These are phyloP conservation scores for Tipula vernalis DNA, from an alignment of 2,888 invertebrate genomes.

Conservation along the genomic window DNA sequence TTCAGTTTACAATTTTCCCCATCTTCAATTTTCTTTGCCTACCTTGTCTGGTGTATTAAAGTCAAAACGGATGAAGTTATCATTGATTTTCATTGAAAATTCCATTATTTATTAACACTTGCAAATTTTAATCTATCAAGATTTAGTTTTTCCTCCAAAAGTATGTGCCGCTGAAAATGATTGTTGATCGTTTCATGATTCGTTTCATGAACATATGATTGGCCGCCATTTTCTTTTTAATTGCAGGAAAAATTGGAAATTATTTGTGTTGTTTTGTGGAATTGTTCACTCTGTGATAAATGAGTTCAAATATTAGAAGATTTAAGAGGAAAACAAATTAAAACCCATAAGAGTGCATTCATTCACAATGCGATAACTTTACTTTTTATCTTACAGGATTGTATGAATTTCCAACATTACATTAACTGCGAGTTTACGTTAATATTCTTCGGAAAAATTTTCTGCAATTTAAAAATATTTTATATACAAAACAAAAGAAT, in stretches of 20 bases:
- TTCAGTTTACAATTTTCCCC: neutral
- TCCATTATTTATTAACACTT: neutral
- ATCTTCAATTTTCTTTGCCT: neutral
- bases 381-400: no score
- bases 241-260: neutral
- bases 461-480: no score
- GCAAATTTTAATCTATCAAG: neutral
- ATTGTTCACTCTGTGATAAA: neutral
- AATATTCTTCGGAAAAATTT: no score
- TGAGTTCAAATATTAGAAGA: no score
- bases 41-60: neutral
- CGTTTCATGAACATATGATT: neutral
- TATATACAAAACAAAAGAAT: no score
- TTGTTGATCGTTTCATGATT: neutral
- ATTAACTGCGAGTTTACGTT: no score
- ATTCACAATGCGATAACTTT: no score
- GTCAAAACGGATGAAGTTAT: neutral
- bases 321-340: no score
- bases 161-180: neutral
- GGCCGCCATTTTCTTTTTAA: neutral
- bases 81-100: neutral
- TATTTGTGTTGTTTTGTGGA: neutral
- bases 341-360: no score
- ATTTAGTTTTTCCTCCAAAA: neutral
- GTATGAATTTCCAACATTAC: no score